Evolutionary conservation across 2,888 invertebrate genomes (phyloP), one percentile per base, ranked within the genome.

Genomic region (Epistrophe eligans): DNA sequence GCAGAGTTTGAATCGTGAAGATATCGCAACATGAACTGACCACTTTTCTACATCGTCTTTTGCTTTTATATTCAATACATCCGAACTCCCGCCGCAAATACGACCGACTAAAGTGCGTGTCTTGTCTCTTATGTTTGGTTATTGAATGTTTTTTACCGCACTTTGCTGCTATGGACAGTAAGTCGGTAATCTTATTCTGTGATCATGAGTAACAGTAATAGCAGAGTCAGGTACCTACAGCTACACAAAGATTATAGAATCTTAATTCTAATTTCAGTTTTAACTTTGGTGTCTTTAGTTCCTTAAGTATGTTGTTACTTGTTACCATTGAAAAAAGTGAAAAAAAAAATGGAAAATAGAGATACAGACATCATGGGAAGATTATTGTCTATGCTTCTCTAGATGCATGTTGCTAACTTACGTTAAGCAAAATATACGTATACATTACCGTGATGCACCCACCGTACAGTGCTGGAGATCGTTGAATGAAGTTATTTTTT

Each of bases 21-120:
- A 82, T 79, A 79, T 72, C 83, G 79, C 87, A 87, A 87, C 83
- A 87, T 83, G 48, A 87, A 87, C 87, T 87, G 83, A 87, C 48
- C 87, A 72, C 76, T 83, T 71, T 76, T 83, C 58, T 74, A 67
- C 79, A 82, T 40, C 87, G 82, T 66, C 66, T 66, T 87, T 83
- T 52, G 87, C 87, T 87, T 87, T 87, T 87, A 87, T 87, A 83
- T 83, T 74, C 71, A 74, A 72, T 74, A 79, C 71, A 85, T 64
- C 70, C 81, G 71, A 64, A 15, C 57, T 19, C 43, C 19, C 50
- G 40, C 52, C 19, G 24, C 40, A 70, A 38, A 67, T 52, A 67
- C 67, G 32, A 45, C 72, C 43, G 43, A 40, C 64, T 45, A 45
- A 48, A 66, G 55, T 70, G 38, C 35, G 48, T 66, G 48, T 48